A percentile compares a stretch with the other conserved stretches of the same genome.
phyloP scores from a whole-genome alignment of 2,888 invertebrate genomes.

The Ochropleura plecta region DNA sequence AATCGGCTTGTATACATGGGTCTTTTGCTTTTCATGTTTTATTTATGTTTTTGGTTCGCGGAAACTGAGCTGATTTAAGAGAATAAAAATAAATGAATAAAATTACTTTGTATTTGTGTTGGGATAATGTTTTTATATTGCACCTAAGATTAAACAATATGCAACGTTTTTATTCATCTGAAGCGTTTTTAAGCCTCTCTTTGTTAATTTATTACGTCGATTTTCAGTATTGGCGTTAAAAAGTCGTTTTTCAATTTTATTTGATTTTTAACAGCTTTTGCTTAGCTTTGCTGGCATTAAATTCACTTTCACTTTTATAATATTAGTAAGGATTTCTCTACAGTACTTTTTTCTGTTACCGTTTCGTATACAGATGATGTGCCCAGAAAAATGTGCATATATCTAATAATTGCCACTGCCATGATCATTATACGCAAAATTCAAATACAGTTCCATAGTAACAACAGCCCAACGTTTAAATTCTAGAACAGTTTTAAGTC shows the following conservation, averaged over 20 bases:
- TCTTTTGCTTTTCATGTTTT: constrained; percentile 34
- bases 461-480: not conserved
- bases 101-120: not conserved
- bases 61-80: not conserved
- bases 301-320: too few species aligned
- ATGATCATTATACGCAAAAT: not conserved
- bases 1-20: constrained; percentile 48
- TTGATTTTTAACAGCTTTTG: not conserved
- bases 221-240: not conserved
- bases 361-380: too few species aligned
- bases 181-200: not conserved
- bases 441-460: not conserved
- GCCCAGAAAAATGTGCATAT: too few species aligned
- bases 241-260: not conserved
- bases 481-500: constrained; percentile 14
- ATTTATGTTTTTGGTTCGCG: constrained; percentile 21
- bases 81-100: not conserved
- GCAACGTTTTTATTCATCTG: not conserved
- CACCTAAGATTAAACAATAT: not conserved
- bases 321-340: too few species aligned
- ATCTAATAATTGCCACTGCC: too few species aligned
- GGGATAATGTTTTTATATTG: not conserved
- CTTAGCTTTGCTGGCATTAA: not conserved
- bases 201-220: not conserved
- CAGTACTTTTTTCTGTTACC: too few species aligned